phyloP scores from a whole-genome alignment of 2,888 invertebrate species.

The Agonum fuliginosum region DNA sequence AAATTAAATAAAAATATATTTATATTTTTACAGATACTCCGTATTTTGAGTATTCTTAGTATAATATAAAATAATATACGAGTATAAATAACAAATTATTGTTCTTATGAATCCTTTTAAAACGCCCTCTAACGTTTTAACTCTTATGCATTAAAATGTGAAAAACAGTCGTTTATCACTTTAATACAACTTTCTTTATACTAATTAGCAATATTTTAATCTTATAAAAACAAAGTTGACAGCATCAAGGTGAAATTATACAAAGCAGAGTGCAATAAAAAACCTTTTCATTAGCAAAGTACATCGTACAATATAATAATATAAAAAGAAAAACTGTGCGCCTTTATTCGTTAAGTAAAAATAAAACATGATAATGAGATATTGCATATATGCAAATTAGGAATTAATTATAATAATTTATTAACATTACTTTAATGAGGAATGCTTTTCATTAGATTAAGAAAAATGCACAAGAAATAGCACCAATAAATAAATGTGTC shows the following conservation, averaged over 20 bases:
- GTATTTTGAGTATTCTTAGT: too few relatives aligned
- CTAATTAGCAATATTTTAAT: conserved; percentile 45
- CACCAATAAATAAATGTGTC: too few relatives aligned
- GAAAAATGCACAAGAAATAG: background rate
- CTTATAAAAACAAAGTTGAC: conserved; percentile 29
- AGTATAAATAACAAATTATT: too few relatives aligned
- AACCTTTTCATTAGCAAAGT: conserved; percentile 23
- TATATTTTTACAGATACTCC: too few relatives aligned
- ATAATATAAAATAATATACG: too few relatives aligned
- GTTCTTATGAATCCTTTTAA: too few relatives aligned
- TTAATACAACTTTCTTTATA: conserved; percentile 44
- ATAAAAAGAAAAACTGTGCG: background rate
- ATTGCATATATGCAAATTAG: background rate
- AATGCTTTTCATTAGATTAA: background rate
- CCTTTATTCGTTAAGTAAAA: background rate
- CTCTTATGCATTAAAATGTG: too few relatives aligned
- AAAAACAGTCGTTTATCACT: conserved; percentile 28
- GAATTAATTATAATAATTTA: background rate
- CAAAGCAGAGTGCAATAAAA: conserved; percentile 16
- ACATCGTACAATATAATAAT: conserved; percentile 1
- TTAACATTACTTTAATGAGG: background rate
- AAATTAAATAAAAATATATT: too few relatives aligned
- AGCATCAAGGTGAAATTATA: conserved; percentile 34
- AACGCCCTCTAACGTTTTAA: too few relatives aligned
- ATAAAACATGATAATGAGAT: background rate